These are phyloP conservation scores for Felis chaus DNA, from an alignment of 2,113 vertebrate genomes.

Conservation along the genomic window DNA sequence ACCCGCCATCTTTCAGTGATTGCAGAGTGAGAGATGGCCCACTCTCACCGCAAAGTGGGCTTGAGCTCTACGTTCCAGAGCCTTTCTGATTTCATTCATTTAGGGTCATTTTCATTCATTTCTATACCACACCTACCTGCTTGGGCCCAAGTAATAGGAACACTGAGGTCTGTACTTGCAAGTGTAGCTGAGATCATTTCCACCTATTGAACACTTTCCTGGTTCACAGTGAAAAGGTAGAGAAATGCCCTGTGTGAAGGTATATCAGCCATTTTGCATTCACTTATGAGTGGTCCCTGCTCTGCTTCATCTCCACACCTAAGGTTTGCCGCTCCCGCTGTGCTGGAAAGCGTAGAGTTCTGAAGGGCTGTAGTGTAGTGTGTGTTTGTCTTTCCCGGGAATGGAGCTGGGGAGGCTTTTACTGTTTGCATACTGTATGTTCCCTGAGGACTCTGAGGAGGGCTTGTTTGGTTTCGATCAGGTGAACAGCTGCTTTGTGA, in stretches of 20 bases:
- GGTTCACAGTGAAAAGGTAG: neutral
- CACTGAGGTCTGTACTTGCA: neutral
- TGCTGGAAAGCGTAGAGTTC: neutral
- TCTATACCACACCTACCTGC: neutral
- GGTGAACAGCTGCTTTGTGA: conserved; percentile 92
- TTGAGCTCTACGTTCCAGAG: accelerated
- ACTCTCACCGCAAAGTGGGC: neutral
- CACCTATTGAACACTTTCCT: neutral
- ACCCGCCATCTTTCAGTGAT: neutral
- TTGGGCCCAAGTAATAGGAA: neutral
- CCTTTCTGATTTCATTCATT: no score
- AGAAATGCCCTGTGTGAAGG: neutral
- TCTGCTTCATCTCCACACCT: neutral
- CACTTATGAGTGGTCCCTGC: neutral
- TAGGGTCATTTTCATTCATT: neutral
- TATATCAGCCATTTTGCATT: neutral
- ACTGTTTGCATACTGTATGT: neutral
- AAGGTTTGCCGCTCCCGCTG: neutral
- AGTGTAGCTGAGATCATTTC: neutral
- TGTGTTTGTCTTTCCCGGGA: neutral
- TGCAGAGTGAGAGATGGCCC: neutral
- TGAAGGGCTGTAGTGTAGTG: neutral
- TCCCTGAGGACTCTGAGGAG: neutral
- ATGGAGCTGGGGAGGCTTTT: neutral
- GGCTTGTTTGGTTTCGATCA: conserved; percentile 72